Evolutionary conservation across 2,797 vertebrate genomes (phyloP), one percentile per base, ranked within the genome.

Genomic region (Scolopax rusticola): DNA sequence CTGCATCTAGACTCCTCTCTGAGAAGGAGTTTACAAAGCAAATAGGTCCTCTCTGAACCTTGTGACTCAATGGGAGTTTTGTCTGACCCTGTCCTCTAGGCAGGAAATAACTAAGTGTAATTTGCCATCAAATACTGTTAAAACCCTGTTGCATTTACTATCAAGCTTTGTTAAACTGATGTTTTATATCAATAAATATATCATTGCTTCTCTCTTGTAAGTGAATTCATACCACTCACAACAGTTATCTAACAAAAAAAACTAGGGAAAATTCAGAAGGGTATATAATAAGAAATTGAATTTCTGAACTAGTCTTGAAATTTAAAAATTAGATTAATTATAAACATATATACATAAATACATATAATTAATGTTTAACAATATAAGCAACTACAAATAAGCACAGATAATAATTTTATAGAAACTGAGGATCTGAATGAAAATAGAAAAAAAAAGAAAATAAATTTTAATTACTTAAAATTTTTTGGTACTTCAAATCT

Each of bases 391-490:
- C 3, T 80, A 21, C 21, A 2, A 87, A 53, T 6, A 84, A 77
- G 6, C 3, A 32, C 1, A 48, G n/a, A 3, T 41, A 9, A 79
- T 4, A n/a, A 8, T 59, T 47, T 54, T 65, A 43, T 6, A 57
- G 56, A 70, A 84, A 45, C 0, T 47, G n/a, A 68, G 9, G 13
- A 79, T 71, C 36, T 40, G 0, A 76, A 43, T 24, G 36, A 71
- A 54, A 64, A 13, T 2, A 16, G 0, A 11, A 57, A 30, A 47
- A 67, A 54, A 47, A 8, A 38, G 12, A 30, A 65, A 28, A 2
- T n/a, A 38, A 28, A 41, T 1, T 68, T 79, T 56, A 70, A 2
- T 30, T 50, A 6, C 6, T 53, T 60, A 11, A 38, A 3, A 0
- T 11, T 18, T 33, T 73, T n/a, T 18, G 38, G 20, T 15, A 32